phyloP scores from a whole-genome alignment of 2,888 invertebrate genomes.

The Magallana nippona region DNA sequence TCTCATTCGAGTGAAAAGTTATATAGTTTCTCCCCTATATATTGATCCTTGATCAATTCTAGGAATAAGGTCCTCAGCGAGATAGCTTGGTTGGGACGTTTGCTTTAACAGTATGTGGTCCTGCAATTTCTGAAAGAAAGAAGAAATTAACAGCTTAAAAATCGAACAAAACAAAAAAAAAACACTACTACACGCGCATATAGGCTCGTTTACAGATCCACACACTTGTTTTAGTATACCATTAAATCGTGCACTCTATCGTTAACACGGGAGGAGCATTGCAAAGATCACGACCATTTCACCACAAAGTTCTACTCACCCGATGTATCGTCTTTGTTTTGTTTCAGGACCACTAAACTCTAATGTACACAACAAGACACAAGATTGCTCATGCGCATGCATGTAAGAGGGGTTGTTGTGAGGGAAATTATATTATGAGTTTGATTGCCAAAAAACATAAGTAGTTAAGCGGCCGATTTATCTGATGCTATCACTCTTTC shows the following conservation, averaged over 20 bases:
- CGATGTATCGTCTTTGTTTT: background rate
- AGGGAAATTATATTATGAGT: constrained; percentile 28
- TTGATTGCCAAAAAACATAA: constrained; percentile 35
- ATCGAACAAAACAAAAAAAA: background rate
- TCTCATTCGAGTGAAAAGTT: background rate
- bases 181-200: background rate
- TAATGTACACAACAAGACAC: background rate
- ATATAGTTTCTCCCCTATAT: too few relatives aligned
- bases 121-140: constrained; percentile 14
- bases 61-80: background rate
- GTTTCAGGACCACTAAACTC: background rate
- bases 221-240: background rate
- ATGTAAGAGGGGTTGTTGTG: constrained; percentile 24
- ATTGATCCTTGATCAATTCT: background rate
- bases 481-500: constrained; percentile 11
- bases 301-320: background rate
- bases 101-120: background rate
- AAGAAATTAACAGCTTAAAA: background rate
- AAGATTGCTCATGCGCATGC: constrained; percentile 15
- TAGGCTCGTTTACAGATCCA: background rate
- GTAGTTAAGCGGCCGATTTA: constrained; percentile 19
- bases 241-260: background rate
- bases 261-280: background rate
- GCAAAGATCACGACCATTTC: background rate
- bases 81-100: background rate